Evolutionary conservation across 2,113 vertebrate species (phyloP), one percentile per base, ranked within the genome.

Genomic region (Mugil cephalus): DNA sequence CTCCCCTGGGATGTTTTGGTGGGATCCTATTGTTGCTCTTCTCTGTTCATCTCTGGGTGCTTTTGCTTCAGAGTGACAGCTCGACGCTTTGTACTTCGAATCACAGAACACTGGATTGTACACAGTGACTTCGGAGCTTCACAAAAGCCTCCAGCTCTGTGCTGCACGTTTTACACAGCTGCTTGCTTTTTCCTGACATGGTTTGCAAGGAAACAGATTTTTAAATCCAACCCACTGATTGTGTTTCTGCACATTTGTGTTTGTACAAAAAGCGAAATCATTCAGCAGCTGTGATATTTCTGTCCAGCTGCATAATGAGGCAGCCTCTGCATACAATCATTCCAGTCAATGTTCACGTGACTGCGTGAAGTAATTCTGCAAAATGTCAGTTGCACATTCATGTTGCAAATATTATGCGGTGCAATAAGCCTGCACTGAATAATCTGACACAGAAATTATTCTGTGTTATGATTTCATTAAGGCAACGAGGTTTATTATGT

Each of bases 11-110:
- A 83, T 83, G 69, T 72, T 78, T 70, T 59, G 42, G 17, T 63
- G 59, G 46, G 74, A 85, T 85, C 74, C 76, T 56, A 67, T 62
- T 89, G 82, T 83, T 50, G 74, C 61, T 47, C 34, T 45, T 34
- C 59, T 76, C 64, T 81, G 51, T 82, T 88, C 65, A 53, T 84
- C 75, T 58, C 48, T 55, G 48, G 47, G 30, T 69, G 47, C 68
- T 85, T 75, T 75, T 50, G 58, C 69, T 79, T 71, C 24, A 52
- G 43, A 66, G 21, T 70, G 80, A 84, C 71, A 84, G 68, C 55
- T 80, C 48, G 50, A 38, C 55, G 14, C 34, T 59, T 72, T 73
- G 30, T 58, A 58, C 62, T 75, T 74, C 21, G 52, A 76, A 71
- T 69, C 17, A 35, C 52, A 81, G 55, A 72, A 77, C 39, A 59